Conservation (phyloP, 2,113 vertebrate species). For the Sebastes schlegelii region DNA sequence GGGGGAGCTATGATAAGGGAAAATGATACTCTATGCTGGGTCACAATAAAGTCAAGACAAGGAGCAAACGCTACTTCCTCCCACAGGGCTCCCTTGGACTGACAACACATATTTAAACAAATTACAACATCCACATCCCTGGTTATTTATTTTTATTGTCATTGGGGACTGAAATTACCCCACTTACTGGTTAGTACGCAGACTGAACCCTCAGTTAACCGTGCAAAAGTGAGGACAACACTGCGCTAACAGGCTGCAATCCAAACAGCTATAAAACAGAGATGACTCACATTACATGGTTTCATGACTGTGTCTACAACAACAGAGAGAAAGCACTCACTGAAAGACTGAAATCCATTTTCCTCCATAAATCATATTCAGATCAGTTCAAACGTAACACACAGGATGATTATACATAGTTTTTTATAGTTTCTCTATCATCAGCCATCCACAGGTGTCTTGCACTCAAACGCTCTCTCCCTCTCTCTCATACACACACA, state of each 20-base stretch:
- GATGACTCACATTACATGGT: conserved; percentile 27
- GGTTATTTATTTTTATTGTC: conserved; percentile 29
- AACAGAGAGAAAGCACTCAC: background rate
- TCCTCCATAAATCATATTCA: background rate
- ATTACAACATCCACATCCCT: background rate
- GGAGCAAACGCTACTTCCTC: conserved; percentile 43
- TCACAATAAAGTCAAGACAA: conserved; percentile 45
- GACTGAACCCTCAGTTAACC: background rate
- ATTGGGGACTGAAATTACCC: background rate
- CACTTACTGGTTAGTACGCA: conserved; percentile 1
- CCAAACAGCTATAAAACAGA: conserved; percentile 32
- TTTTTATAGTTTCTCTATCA: conserved; percentile 26
- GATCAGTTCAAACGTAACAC: conserved; percentile 1
- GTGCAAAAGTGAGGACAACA: background rate
- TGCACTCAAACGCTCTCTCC: background rate
- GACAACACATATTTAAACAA: conserved; percentile 27
- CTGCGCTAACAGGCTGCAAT: conserved; percentile 9
- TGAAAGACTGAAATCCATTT: background rate
- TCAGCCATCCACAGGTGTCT: conserved; percentile 39
- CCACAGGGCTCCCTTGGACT: background rate
- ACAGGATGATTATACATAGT: conserved; percentile 1
- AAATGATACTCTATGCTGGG: conserved; percentile 35
- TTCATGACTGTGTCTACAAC: background rate
- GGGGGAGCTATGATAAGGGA: background rate
- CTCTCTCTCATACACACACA: background rate